These are phyloP conservation scores for Cliona cf. orientalis DNA, from an alignment of 37 sponge, comb jelly and placozoan genomes.

Conservation along the genomic window DNA sequence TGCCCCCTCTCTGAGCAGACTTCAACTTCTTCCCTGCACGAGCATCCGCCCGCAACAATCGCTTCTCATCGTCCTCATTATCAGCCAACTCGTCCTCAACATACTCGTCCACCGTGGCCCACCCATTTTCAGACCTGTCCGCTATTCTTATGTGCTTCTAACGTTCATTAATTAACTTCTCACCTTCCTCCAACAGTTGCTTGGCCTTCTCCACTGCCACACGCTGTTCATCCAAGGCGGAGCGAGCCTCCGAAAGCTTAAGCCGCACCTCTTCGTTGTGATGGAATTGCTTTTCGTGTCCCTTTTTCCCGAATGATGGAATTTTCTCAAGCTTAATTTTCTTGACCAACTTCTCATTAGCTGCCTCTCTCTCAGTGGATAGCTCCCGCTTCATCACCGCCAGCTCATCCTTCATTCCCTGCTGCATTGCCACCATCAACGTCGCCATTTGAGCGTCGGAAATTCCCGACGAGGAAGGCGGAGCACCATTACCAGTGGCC, in stretches of 20 bases:
- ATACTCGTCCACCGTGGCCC: slow-evolving; percentile 16
- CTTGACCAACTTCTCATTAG: not conserved
- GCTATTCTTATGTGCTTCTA: slow-evolving; percentile 4
- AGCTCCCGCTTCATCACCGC: not conserved
- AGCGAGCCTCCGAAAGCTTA: not conserved
- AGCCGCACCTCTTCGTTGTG: not conserved
- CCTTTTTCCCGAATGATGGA: not conserved
- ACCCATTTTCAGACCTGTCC: slow-evolving; percentile 5
- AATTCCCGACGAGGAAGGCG: too few relatives aligned
- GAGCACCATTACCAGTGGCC: too few relatives aligned
- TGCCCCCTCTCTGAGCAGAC: not conserved
- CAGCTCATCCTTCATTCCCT: not conserved
- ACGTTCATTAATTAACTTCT: not conserved
- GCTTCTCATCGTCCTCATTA: not conserved
- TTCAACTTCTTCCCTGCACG: not conserved
- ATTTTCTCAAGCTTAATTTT: not conserved
- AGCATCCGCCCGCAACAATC: not conserved
- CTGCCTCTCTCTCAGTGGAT: not conserved
- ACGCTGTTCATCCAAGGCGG: not conserved
- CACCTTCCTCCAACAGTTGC: not conserved
- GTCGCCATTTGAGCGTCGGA: too few relatives aligned
- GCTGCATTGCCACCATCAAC: too few relatives aligned
- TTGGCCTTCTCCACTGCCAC: slow-evolving; percentile 2
- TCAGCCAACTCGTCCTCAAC: not conserved
- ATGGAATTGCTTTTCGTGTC: not conserved